Percentiles rank a stretch among this genome's conserved stretches.
Evolutionary conservation across 1,140 invertebrate genomes (phyloP).

Genomic region (Oryctes rhinoceros): DNA sequence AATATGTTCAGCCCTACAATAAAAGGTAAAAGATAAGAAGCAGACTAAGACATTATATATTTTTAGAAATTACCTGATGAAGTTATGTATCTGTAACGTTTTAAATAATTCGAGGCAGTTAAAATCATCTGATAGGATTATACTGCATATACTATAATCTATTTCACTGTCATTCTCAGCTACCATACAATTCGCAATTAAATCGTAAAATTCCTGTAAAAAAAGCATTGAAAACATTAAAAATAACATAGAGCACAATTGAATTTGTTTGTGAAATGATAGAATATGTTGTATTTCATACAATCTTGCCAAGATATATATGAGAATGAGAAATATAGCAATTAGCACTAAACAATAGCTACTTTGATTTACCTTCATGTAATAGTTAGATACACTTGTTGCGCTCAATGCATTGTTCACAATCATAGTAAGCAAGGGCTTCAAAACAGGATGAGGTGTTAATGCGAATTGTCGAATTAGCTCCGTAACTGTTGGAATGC

Average conservation of each 20-base stretch:
- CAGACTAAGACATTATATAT: not conserved
- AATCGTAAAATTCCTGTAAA: not conserved
- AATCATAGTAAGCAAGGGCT: conserved; percentile 6
- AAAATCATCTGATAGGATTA: conserved; percentile 27
- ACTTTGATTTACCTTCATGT: conserved; percentile 29
- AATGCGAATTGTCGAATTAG: not conserved
- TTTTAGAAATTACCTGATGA: conserved; percentile 17
- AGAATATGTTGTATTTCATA: no score
- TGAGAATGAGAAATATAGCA: not conserved
- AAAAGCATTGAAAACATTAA: not conserved
- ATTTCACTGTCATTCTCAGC: not conserved
- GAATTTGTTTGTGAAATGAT: no score
- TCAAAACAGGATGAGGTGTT: not conserved
- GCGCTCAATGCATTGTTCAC: not conserved
- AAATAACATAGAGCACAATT: no score
- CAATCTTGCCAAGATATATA: no score
- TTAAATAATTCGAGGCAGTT: conserved; percentile 26
- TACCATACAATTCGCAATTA: not conserved
- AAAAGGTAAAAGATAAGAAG: not conserved
- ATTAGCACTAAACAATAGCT: not conserved
- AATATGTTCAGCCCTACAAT: conserved; percentile 12
- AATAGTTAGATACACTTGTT: not conserved
- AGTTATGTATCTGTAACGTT: conserved; percentile 3
- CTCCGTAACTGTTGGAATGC: not conserved
- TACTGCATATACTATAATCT: not conserved